These are phyloP conservation scores for Drosophila stalkeri DNA, from an alignment of 2,888 invertebrate species.

Conservation along the genomic window DNA sequence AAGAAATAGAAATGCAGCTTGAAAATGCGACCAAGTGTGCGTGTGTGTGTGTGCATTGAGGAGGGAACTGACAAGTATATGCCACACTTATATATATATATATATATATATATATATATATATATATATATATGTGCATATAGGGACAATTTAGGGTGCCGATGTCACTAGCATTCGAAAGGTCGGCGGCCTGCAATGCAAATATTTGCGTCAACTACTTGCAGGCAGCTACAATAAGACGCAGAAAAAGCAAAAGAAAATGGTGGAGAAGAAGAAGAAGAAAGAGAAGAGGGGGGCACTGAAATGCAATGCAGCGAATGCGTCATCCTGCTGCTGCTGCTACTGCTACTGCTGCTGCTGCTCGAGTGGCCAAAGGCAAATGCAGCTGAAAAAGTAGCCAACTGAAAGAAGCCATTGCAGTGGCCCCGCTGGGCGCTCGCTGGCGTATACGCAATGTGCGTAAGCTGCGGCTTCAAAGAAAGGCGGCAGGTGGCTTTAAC, in stretches of 20 bases:
- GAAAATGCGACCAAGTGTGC: slow-evolving; percentile 42
- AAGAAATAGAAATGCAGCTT: slow-evolving; percentile 59
- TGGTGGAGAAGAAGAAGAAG: neutral
- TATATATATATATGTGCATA: slow-evolving; percentile 3
- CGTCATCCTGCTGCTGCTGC: slow-evolving; percentile 57
- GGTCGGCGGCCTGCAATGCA: slow-evolving; percentile 65
- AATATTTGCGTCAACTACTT: slow-evolving; percentile 79
- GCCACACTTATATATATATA: slow-evolving; percentile 4
- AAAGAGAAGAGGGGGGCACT: no score
- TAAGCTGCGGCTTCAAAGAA: slow-evolving; percentile 57
- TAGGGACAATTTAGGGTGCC: slow-evolving; percentile 64
- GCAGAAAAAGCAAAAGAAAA: neutral
- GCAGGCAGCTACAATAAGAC: slow-evolving; percentile 15
- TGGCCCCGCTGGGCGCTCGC: slow-evolving; percentile 22
- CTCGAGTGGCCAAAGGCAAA: slow-evolving; percentile 35
- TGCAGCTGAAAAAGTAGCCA: slow-evolving; percentile 15
- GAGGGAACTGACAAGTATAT: slow-evolving; percentile 48
- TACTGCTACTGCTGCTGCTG: slow-evolving; percentile 41
- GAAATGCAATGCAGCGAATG: slow-evolving; percentile 46
- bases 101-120: neutral
- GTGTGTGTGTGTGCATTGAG: slow-evolving; percentile 27
- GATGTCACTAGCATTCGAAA: slow-evolving; percentile 42
- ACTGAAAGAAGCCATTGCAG: slow-evolving; percentile 63
- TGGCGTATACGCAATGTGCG: slow-evolving; percentile 72
- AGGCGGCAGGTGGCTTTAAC: slow-evolving; percentile 22